Evolutionary conservation across 1,140 invertebrate genomes (phyloP), one percentile per base, ranked within the genome.

Genomic region (Hesperophylax magnus): DNA sequence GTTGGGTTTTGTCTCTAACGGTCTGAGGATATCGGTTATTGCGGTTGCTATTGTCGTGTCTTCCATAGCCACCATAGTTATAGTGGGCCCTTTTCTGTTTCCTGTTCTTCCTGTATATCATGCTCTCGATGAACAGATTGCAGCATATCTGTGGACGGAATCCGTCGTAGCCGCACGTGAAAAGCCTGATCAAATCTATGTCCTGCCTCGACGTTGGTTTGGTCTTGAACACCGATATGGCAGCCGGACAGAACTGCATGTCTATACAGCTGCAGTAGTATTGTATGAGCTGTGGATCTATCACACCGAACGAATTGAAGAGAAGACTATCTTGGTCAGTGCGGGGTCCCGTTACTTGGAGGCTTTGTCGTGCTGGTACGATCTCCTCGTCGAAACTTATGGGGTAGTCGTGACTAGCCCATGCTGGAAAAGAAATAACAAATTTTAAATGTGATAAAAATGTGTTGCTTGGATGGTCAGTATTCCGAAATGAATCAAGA

Each of bases 81-180:
- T 54, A 69, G 69, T 81, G 79, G 22, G 82, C 82, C n/a, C 83
- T 53, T 56, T 84, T 84, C 54, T 81, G 80, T 56, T 84, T 81
- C 15, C 56, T 82, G 24, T 81, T 60, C n/a, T 31, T 27, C 69
- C 61, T 80, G 27, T 65, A 58, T 14, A 80, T 27, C 9, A 67
- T 39, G 20, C 47, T 72, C 34, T 74, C 61, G 22, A 76, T 24
- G 11, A 81, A 78, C 6, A 61, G 47, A 39, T 84, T 80, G 39
- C 83, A 84, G 78, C 83, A 84, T 14, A 84, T 52, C 24, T 63
- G 47, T 5, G 78, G 80, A 4, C 58, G 39, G 72, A 80, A 78
- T 14, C 78, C 76, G 6, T 74, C 22, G 58, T 53, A 80, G 9
- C 75, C 78, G 69, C 83, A 84, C 2, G 80, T 78, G 58, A 80